phyloP scores from a whole-genome alignment of 2,888 invertebrate species.

The Schizaphis graminum region DNA sequence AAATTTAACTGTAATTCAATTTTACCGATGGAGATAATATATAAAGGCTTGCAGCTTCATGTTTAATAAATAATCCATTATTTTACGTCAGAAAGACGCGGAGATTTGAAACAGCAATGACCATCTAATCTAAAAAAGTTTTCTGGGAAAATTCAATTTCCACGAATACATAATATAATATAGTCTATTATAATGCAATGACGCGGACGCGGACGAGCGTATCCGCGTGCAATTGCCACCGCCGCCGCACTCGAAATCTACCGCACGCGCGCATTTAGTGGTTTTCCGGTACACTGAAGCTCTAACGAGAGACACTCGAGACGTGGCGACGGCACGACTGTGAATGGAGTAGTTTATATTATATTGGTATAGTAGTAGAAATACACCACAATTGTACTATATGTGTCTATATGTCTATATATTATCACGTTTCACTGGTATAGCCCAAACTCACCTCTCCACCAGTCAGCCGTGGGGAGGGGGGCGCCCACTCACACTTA shows the following conservation, averaged over 20 bases:
- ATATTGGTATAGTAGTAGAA: neutral
- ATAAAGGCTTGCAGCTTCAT: neutral
- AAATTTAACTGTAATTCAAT: too few relatives aligned
- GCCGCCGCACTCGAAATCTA: slow-evolving; percentile 12
- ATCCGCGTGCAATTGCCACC: neutral
- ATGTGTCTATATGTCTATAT: neutral
- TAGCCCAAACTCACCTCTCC: neutral
- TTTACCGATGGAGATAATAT: neutral
- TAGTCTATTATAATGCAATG: neutral
- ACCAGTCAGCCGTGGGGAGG: neutral
- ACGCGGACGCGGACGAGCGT: neutral
- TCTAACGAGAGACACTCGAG: slow-evolving; percentile 41
- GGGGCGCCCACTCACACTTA: neutral
- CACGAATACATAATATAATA: neutral
- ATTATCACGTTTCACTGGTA: neutral
- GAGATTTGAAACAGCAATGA: neutral
- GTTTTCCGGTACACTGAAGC: slow-evolving; percentile 43
- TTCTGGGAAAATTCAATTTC: neutral
- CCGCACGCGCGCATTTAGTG: slow-evolving; percentile 40
- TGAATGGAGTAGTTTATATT: neutral
- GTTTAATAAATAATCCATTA: neutral
- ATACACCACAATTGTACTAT: neutral
- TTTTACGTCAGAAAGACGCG: neutral
- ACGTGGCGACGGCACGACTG: neutral
- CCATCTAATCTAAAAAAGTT: neutral